These are phyloP conservation scores for Spea bombifrons DNA, from an alignment of 2,113 vertebrate species.

Conservation along the genomic window DNA sequence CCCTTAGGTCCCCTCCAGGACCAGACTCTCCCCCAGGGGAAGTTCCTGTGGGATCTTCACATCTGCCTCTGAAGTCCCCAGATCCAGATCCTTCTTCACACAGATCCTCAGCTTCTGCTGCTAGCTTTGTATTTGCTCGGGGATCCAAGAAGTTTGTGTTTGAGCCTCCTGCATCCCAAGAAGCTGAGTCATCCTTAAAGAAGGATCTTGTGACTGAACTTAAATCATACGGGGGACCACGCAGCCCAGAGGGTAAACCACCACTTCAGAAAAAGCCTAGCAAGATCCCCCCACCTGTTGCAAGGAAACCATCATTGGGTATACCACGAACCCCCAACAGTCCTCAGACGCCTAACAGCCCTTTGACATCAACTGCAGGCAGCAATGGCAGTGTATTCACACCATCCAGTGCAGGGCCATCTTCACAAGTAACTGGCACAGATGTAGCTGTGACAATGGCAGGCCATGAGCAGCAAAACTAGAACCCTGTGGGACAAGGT, in stretches of 20 bases:
- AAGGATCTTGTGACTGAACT: constrained; percentile 74
- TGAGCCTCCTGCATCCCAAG: constrained; percentile 62
- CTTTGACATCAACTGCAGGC: background rate
- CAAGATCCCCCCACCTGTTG: constrained; percentile 86
- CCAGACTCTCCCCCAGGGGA: constrained; percentile 67
- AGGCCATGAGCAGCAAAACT: constrained; percentile 56
- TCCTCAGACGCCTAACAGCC: background rate
- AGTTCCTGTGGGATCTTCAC: constrained; percentile 49
- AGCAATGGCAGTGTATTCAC: constrained; percentile 10
- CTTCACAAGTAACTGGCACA: background rate
- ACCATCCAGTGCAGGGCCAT: constrained; percentile 43
- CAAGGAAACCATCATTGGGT: constrained; percentile 78
- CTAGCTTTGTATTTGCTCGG: constrained; percentile 94
- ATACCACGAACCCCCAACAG: background rate
- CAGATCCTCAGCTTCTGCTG: constrained; percentile 78
- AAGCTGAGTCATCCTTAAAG: constrained; percentile 67
- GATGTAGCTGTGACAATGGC: constrained; percentile 52
- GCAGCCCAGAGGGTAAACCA: constrained; percentile 40
- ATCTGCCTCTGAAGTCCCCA: constrained; percentile 43
- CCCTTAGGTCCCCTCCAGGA: constrained; percentile 63
- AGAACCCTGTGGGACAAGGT: constrained; percentile 57
- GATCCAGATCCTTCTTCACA: constrained; percentile 52
- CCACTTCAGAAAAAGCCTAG: constrained; percentile 60
- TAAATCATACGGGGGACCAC: constrained; percentile 68
- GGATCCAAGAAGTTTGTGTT: constrained; percentile 76